Evolutionary conservation across 1,140 invertebrate genomes (phyloP), one percentile per base, ranked within the genome.

Genomic region (Saxidomus purpurata): DNA sequence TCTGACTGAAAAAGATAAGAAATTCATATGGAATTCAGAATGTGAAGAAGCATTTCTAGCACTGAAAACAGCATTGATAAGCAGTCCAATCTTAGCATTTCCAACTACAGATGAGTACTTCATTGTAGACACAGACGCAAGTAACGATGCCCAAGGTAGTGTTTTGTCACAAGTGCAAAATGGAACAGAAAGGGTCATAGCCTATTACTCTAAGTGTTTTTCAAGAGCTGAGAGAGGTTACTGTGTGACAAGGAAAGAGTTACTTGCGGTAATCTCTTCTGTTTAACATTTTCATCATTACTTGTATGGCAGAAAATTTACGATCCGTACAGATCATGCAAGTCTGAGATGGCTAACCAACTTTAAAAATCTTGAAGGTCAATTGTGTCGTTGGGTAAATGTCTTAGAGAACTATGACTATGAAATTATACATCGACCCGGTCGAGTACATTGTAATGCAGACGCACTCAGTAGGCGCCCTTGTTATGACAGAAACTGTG

Each of bases 291-390:
- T 81, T 61, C n/a, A 81, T n/a, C 59, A 63, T 61, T 38, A 82
- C 40, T 28, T 82, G 0, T 63, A 63, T 43, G 36, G 52, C 15
- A 25, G 52, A 40, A 61, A 82, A 9, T 63, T 61, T 49, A 82
- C 36, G 4, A 82, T 40, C 59, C 34, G 31, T n/a, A 82, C 80
- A 13, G 80, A 61, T 38, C 80, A 82, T 82, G 59, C 22, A 4
- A 25, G 13, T n/a, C n/a, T n/a, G n/a, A n/a, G n/a, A n/a, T n/a
- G n/a, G n/a, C n/a, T n/a, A n/a, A 61, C 17, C 6, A 63, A 38
- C 0, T 82, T 82, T n/a, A 82, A 82, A 43, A 61, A 82, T 63
- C 38, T 63, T 4, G 34, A 82, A 81, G 80, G 59, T n/a, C 55
- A 67, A 25, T n/a, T 82, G 22, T 36, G 4, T n/a, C 4, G 52